These are phyloP conservation scores for Invenusta paracnida DNA, from an alignment of 2,888 invertebrate species.

Conservation along the genomic window DNA sequence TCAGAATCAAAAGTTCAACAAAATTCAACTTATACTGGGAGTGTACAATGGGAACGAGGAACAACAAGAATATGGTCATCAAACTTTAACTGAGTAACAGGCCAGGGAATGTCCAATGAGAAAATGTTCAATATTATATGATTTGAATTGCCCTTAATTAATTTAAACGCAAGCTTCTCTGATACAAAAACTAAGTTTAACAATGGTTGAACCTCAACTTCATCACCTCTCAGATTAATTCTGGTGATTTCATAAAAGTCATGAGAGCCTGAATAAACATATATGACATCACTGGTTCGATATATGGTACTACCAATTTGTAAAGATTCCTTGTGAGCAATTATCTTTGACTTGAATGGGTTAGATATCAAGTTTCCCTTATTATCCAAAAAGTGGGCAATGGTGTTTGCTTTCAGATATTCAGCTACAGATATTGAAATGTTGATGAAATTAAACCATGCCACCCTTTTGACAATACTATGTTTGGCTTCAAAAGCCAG, in stretches of 20 bases:
- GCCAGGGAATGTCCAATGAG: background rate
- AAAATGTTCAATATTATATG: background rate
- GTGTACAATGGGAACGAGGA: no score
- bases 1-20: no score
- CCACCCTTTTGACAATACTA: background rate
- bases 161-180: background rate
- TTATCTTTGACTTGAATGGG: background rate
- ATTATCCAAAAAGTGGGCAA: background rate
- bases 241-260: background rate
- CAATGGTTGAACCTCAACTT: background rate
- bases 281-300: background rate
- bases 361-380: background rate
- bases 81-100: background rate
- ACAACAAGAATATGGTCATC: background rate
- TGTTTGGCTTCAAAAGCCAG: slow-evolving; percentile 34
- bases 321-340: background rate
- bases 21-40: no score
- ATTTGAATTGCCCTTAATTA: background rate
- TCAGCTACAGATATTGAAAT: background rate
- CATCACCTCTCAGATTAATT: background rate
- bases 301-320: background rate
- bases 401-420: background rate
- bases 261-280: background rate
- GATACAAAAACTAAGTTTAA: background rate
- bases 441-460: slow-evolving; percentile 16